These are phyloP conservation scores for Chaetoderma sp. DNA, from an alignment of 2,888 invertebrate genomes.

Conservation along the genomic window DNA sequence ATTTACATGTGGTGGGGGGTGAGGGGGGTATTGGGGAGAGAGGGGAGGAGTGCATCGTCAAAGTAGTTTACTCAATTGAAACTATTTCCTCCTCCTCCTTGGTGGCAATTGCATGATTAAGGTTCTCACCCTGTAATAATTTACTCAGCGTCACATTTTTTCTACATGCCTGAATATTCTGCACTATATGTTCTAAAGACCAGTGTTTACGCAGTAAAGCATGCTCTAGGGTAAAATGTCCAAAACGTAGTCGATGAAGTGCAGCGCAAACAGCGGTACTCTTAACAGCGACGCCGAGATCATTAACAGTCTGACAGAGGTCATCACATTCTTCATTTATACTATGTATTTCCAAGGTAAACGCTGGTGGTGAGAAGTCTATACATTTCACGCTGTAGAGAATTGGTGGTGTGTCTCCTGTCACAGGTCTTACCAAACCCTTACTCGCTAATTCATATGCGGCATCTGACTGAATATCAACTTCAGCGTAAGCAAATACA, in stretches of 20 bases:
- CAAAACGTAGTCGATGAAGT: constrained; percentile 85
- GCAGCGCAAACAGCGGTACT: constrained; percentile 84
- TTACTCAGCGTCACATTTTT: constrained; percentile 36
- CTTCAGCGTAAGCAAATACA: constrained; percentile 83
- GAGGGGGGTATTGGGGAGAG: no score
- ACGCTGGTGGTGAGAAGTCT: constrained; percentile 84
- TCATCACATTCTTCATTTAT: constrained; percentile 83
- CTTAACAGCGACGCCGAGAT: constrained; percentile 84
- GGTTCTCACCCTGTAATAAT: constrained; percentile 34
- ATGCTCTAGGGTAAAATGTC: constrained; percentile 81
- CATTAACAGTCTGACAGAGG: constrained; percentile 82
- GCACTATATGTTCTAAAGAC: constrained; percentile 46
- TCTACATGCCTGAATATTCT: constrained; percentile 51
- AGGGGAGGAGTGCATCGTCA: no score
- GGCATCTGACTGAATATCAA: constrained; percentile 86
- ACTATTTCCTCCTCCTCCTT: not conserved
- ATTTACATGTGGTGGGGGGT: no score
- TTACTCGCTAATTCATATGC: constrained; percentile 89
- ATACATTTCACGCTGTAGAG: constrained; percentile 89
- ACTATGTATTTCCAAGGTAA: constrained; percentile 88
- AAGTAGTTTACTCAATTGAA: no score
- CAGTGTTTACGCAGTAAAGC: constrained; percentile 85
- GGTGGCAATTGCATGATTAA: not conserved
- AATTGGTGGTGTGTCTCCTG: constrained; percentile 76
- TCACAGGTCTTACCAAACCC: constrained; percentile 84